phyloP scores from a whole-genome alignment of 2,113 vertebrate species.

The Promerops cafer region DNA sequence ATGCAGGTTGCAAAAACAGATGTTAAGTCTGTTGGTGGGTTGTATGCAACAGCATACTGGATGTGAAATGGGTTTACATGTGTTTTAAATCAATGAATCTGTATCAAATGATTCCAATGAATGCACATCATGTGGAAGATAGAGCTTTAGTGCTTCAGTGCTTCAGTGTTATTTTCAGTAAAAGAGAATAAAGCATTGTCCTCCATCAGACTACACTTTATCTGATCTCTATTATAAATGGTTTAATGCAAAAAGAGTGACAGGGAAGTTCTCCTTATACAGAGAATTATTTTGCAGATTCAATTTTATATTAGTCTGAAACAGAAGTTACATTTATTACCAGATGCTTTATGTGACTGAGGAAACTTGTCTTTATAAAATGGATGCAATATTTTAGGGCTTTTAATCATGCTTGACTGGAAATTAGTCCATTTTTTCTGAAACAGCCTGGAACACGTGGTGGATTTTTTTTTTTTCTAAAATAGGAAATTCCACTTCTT shows the following conservation, averaged over 20 bases:
- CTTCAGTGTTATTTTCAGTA: background rate
- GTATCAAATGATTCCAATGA: background rate
- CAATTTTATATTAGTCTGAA: background rate
- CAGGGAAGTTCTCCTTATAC: background rate
- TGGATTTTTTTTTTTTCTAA: background rate
- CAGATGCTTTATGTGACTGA: background rate
- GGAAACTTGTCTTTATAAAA: background rate
- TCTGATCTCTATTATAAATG: background rate
- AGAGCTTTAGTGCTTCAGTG: background rate
- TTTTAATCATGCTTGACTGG: background rate
- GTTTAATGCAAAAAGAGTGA: background rate
- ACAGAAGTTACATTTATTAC: background rate
- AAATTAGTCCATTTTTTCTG: background rate
- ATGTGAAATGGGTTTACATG: background rate
- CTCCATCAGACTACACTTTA: background rate
- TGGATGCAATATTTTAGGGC: background rate
- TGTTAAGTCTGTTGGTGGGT: background rate
- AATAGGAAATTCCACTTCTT: background rate
- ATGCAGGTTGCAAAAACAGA: background rate
- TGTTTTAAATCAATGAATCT: slow-evolving; percentile 37
- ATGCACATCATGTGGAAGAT: background rate
- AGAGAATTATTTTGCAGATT: background rate
- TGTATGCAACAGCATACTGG: background rate
- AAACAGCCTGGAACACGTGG: background rate
- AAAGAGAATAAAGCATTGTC: background rate